Evolutionary conservation across 2,113 vertebrate genomes (phyloP).

Genomic region (Elanus axillaris): DNA sequence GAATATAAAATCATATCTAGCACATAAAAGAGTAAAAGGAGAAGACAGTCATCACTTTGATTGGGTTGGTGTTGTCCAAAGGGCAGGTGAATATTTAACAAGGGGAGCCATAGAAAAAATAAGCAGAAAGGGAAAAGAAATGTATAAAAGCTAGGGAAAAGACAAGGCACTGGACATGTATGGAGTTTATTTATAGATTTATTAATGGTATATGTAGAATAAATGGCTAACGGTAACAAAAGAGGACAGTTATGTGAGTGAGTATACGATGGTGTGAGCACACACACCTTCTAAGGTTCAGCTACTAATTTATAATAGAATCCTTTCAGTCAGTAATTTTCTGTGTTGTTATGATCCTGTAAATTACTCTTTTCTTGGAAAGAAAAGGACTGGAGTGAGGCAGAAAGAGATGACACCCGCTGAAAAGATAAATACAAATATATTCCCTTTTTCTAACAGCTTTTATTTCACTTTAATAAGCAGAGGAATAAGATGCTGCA

Average conservation of each 20-base stretch:
- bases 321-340: background rate
- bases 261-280: background rate
- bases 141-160: background rate
- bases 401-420: background rate
- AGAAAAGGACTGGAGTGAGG: background rate
- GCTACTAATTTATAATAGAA: background rate
- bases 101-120: accelerated
- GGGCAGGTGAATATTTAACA: background rate
- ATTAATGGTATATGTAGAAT: background rate
- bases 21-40: background rate
- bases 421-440: slow-evolving; percentile 32
- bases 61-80: background rate
- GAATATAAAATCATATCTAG: background rate
- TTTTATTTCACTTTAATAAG: slow-evolving; percentile 21
- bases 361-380: background rate
- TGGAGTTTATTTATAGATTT: background rate
- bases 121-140: background rate
- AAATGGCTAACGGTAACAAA: background rate
- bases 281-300: background rate
- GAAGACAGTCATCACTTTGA: background rate
- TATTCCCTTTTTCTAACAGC: background rate
- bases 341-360: background rate
- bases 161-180: background rate
- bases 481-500: background rate
- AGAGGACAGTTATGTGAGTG: background rate